Conservation (phyloP, 2,797 vertebrate species). For the Hyperoplus lanceolatus region DNA sequence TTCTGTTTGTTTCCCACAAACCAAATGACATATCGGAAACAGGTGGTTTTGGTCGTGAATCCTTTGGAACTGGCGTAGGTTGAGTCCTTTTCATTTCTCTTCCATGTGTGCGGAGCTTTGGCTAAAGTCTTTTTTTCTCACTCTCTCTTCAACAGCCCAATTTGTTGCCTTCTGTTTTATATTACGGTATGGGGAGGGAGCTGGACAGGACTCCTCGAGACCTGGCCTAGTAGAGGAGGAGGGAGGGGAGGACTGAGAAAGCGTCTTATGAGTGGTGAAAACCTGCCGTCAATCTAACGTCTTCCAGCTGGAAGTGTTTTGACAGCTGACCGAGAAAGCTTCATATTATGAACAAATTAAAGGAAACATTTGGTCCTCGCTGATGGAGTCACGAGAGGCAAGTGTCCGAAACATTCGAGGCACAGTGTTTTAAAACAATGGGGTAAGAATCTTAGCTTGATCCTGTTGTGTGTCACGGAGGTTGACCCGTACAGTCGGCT, state of each 20-base stretch:
- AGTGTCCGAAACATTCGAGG: constrained; percentile 46
- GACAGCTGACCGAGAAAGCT: constrained; percentile 81
- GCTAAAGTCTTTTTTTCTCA: constrained; percentile 46
- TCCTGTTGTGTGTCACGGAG: constrained; percentile 49
- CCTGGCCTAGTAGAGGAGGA: constrained; percentile 30
- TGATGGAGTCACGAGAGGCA: constrained; percentile 41
- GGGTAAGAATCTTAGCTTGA: constrained; percentile 26
- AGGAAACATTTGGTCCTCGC: constrained; percentile 63
- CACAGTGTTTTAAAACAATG: constrained; percentile 49
- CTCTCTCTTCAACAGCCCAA: constrained; percentile 63
- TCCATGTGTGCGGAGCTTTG: constrained; percentile 34
- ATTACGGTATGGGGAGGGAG: constrained; percentile 64
- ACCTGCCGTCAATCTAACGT: constrained; percentile 77
- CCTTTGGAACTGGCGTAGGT: constrained; percentile 24
- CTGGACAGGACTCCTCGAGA: constrained; percentile 37
- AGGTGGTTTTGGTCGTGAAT: constrained; percentile 30
- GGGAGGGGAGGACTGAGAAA: constrained; percentile 28
- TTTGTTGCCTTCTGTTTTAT: constrained; percentile 78
- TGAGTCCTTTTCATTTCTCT: constrained; percentile 43
- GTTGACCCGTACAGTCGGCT: constrained; percentile 28
- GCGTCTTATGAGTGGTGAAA: constrained; percentile 51
- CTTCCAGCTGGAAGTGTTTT: constrained; percentile 82
- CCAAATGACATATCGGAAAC: constrained; percentile 14
- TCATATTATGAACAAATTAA: constrained; percentile 77
- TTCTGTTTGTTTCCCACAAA: constrained; percentile 1